phyloP scores from a whole-genome alignment of 1,140 invertebrate genomes.

The Diorhabda elongata region DNA sequence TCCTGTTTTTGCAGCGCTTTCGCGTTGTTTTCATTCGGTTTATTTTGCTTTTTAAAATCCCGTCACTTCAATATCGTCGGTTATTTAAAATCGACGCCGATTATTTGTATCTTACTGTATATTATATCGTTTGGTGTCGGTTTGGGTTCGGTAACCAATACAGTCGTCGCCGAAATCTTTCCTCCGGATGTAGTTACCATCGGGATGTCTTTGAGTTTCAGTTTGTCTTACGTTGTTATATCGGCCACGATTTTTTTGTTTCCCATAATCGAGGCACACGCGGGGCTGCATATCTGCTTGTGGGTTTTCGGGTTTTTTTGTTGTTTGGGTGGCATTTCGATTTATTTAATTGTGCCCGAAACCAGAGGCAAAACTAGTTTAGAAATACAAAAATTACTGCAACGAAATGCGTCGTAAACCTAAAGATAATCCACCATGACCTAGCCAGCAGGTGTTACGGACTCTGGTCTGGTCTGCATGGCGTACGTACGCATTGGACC shows the following conservation, averaged over 20 bases:
- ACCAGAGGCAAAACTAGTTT: slow-evolving; percentile 6
- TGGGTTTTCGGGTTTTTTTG: background rate
- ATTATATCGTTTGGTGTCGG: slow-evolving; percentile 48
- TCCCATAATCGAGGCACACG: background rate
- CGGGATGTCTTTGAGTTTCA: slow-evolving; percentile 67
- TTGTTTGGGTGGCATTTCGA: background rate
- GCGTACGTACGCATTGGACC: no score
- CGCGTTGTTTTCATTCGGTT: slow-evolving; percentile 36
- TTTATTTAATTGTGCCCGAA: slow-evolving; percentile 8
- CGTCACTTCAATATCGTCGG: slow-evolving; percentile 27
- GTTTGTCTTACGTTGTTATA: background rate
- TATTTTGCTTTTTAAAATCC: slow-evolving; percentile 40
- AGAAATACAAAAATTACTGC: slow-evolving; percentile 10
- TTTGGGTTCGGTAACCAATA: slow-evolving; percentile 78
- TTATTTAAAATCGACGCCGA: slow-evolving; percentile 38
- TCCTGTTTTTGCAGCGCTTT: slow-evolving; percentile 59
- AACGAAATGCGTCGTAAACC: background rate
- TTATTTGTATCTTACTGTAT: slow-evolving; percentile 34
- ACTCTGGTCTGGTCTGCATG: no score
- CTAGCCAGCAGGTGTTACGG: no score
- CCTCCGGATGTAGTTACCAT: slow-evolving; percentile 69
- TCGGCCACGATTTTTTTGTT: background rate
- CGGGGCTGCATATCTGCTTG: background rate
- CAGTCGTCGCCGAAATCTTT: slow-evolving; percentile 78
- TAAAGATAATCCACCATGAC: no score